Conservation (phyloP, 2,113 vertebrate genomes). For the Callospermophilus lateralis region DNA sequence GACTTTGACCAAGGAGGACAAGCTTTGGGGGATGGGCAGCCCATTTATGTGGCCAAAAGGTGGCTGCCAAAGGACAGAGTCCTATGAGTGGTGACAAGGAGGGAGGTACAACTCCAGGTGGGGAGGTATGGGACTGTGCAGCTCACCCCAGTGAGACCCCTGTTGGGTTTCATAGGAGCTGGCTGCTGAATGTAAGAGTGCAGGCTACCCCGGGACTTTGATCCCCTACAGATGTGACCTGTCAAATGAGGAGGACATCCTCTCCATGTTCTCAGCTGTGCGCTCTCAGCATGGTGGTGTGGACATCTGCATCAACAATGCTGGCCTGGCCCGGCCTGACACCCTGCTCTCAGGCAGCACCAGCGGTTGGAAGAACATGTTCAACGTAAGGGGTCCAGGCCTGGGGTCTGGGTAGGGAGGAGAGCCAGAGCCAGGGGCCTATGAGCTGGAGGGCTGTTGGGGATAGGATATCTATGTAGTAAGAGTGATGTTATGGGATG, state of each 20-base stretch:
- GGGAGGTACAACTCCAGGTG: neutral
- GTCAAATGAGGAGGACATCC: constrained; percentile 97
- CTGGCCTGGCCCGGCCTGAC: constrained; percentile 94
- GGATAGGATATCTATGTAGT: neutral
- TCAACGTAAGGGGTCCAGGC: constrained; percentile 90
- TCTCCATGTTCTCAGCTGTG: constrained; percentile 98
- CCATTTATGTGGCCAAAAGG: neutral
- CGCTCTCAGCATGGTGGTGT: constrained; percentile 94
- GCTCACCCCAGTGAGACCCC: constrained; percentile 77
- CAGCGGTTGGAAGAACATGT: constrained; percentile 96
- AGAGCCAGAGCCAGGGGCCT: neutral
- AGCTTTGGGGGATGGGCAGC: constrained; percentile 34
- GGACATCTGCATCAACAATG: constrained; percentile 98
- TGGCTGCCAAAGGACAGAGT: neutral
- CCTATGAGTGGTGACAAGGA: neutral
- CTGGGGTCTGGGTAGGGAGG: neutral
- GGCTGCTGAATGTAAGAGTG: constrained; percentile 97
- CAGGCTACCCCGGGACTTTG: constrained; percentile 94
- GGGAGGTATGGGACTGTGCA: constrained; percentile 50
- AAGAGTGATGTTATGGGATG: neutral
- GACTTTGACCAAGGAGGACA: constrained; percentile 57
- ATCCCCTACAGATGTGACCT: constrained; percentile 98
- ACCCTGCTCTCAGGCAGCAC: constrained; percentile 94
- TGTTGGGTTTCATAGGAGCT: constrained; percentile 91
- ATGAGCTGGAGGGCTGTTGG: neutral